A percentile compares a stretch with the other conserved stretches of the same genome.
Conservation (phyloP, 2,888 invertebrate species). For the Tromatobia lineatoria region DNA sequence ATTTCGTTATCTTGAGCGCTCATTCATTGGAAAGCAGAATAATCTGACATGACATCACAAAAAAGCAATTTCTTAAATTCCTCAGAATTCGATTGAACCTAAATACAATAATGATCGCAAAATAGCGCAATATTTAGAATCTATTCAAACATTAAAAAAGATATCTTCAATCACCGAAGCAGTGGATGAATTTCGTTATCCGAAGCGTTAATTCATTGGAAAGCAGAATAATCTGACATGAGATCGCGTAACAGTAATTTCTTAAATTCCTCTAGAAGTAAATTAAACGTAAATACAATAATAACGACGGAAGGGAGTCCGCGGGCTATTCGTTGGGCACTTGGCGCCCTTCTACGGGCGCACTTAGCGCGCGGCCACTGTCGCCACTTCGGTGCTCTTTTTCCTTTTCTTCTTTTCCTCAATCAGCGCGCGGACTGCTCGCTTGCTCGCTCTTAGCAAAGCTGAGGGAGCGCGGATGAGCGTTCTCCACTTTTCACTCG, state of each 20-base stretch:
- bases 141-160: no score
- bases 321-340: constrained; percentile 51
- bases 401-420: constrained; percentile 59
- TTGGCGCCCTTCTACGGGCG: constrained; percentile 60
- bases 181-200: no score
- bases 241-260: no score
- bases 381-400: constrained; percentile 37
- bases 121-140: no score
- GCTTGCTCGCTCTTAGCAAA: constrained; percentile 38
- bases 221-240: no score
- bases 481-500: constrained; percentile 68
- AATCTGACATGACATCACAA: neutral
- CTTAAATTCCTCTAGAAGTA: neutral
- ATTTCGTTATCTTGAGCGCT: neutral
- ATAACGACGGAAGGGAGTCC: constrained; percentile 32
- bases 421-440: constrained; percentile 60
- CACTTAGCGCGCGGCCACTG: constrained; percentile 62
- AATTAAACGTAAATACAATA: constrained; percentile 53
- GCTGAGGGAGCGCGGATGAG: constrained; percentile 55
- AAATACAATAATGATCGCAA: no score
- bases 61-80: constrained; percentile 5
- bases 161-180: no score
- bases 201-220: no score
- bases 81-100: no score
- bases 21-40: no score